Conservation (phyloP, 2,113 vertebrate genomes). For the Misgurnus mizolepis region DNA sequence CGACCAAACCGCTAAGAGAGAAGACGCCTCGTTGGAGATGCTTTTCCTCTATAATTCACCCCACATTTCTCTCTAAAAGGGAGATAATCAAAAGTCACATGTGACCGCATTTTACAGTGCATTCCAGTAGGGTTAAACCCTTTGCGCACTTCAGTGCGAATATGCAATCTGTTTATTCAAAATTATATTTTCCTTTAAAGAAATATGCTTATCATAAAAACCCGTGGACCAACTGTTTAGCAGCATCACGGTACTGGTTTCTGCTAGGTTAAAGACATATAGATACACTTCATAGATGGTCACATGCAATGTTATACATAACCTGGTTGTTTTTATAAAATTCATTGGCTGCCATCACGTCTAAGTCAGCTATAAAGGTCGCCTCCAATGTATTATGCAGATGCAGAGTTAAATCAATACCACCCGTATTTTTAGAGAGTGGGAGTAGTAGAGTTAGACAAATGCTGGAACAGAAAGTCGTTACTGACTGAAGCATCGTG, state of each 20-base stretch:
- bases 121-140: conserved; percentile 40
- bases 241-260: too few species aligned
- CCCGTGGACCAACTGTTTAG: too few species aligned
- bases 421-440: too few species aligned
- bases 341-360: too few species aligned
- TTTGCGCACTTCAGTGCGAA: neutral
- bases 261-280: neutral
- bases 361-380: too few species aligned
- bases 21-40: conserved; percentile 37
- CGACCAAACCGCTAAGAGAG: conserved; percentile 35
- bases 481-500: neutral
- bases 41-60: conserved; percentile 35
- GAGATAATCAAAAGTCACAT: conserved; percentile 43
- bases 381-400: too few species aligned
- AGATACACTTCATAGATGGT: neutral
- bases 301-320: neutral
- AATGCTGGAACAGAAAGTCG: neutral
- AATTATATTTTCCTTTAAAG: too few species aligned
- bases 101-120: conserved; percentile 23
- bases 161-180: neutral
- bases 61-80: conserved; percentile 48
- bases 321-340: too few species aligned
- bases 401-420: too few species aligned
- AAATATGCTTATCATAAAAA: too few species aligned
- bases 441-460: neutral